Base-by-base conservation (phyloP, 1,140 invertebrate species). In the Trissolcus basalis region DNA sequence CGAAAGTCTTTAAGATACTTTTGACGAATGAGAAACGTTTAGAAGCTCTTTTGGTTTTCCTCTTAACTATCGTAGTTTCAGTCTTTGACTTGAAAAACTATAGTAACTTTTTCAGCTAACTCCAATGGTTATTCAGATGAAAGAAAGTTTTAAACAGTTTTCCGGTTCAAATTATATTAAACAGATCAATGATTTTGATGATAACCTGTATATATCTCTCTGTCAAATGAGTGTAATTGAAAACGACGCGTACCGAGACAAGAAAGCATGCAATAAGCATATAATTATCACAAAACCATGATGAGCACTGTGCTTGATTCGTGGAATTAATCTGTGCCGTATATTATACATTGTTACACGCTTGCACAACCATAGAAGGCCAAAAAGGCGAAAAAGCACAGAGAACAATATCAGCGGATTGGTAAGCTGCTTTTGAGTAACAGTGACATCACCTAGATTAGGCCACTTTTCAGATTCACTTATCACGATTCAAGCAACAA, bases 341-440 rank as follows among this genome's bases (percentile, higher is more conserved):
- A 65, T 75, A 27, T 27, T 27, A 72, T 80, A 84, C 73, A 72
- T 83, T 86, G 84, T 87, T 87, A 84, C 87, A 87, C 83, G 86
- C 86, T 86, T 87, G 81, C 84, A 77, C 82, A 79, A 82, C 82
- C 69, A 81, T 87, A 91, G 91, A 90, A 91, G 86, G 86, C 88
- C 87, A 92, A 90, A 90, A 92, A 91, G 87, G 89, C 89, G 84
- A 91, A 91, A 90, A 92, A 91, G 86, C 88, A 92, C 87, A 93
- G 92, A 90, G 92, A 93, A 88, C 91, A 93, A 84, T 94, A 94
- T 90, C 93, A 94, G 87, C 91, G 94, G 88, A 93, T 94, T 91
- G 93, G 93, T 94, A 94, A 94, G 93, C 85, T 88, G 85, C 86
- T 87, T 84, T 80, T 81, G 45, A 81, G 68, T 81, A 81, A 85